Evolutionary conservation across 2,797 vertebrate species (phyloP).

Genomic region (Furcifer pardalis): DNA sequence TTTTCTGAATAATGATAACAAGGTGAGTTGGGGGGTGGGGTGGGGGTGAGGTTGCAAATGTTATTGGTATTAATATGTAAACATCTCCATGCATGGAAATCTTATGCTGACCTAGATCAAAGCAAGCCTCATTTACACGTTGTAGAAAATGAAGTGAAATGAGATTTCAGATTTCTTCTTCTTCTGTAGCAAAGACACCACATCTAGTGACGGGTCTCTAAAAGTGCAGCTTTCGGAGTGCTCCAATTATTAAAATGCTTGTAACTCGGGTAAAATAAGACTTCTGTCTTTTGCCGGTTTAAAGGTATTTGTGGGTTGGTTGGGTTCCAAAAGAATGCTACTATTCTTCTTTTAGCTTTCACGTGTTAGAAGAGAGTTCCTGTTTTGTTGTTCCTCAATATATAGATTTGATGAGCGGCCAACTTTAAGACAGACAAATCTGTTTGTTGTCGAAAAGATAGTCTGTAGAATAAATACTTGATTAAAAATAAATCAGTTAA

Average conservation of each 20-base stretch:
- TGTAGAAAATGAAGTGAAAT: slow-evolving; percentile 15
- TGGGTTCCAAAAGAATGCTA: neutral
- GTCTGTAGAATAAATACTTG: neutral
- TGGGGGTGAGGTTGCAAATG: slow-evolving; percentile 2
- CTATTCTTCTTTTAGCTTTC: slow-evolving; percentile 14
- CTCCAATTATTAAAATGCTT: neutral
- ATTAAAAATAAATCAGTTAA: no score
- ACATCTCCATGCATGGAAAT: neutral
- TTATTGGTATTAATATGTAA: neutral
- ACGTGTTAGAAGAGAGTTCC: neutral
- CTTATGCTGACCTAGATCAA: slow-evolving; percentile 17
- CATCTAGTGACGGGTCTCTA: neutral
- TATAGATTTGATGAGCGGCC: no score
- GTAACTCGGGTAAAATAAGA: no score
- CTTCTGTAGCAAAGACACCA: neutral
- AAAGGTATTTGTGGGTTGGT: neutral
- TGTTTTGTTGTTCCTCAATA: neutral
- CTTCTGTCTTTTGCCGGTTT: neutral
- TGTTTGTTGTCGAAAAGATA: neutral
- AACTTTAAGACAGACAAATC: neutral
- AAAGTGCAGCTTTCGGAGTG: neutral
- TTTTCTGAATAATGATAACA: slow-evolving; percentile 60
- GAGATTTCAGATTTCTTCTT: neutral
- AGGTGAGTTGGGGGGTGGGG: slow-evolving; percentile 78
- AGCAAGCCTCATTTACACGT: slow-evolving; percentile 11